Base-by-base conservation (phyloP, 2,888 invertebrate species). In the Dicranocentrus wangi region DNA sequence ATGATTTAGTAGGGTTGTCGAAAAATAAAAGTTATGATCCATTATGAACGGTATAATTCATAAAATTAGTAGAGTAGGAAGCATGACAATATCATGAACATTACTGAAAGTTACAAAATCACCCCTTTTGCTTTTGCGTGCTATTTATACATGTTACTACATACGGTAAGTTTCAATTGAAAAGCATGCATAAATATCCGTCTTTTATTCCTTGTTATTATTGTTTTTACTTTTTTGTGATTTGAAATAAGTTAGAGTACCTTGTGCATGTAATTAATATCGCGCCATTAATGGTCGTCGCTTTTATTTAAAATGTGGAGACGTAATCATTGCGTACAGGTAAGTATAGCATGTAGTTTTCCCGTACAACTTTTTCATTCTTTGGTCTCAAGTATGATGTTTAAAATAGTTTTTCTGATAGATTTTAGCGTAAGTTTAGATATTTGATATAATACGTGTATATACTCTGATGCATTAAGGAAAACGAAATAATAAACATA, bases 371-470 rank as follows among this genome's bases (percentile, higher is more conserved):
- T 15, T 47, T 15, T 47, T 47, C n/a, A 10, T n/a, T 47, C 47
- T 47, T 47, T 47, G 47, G 47, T 47, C 47, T 47, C n/a, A n/a
- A 5, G 47, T 47, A n/a, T 47, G 15, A 47, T 47, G 47, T 47
- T 47, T 47, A 10, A 47, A 3, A 3, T 47, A n/a, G 15, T 47
- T n/a, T n/a, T 15, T 47, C 15, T 10, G 13, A 47, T 10, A 47
- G 10, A n/a, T 47, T 47, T 47, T 47, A 47, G 13, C 15, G n/a
- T 47, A 47, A 15, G 13, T 39, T 13, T 5, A 39, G 13, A 39
- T 8, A 39, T 47, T 47, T 47, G 47, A 10, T 47, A n/a, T 47
- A 47, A 32, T 47, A n/a, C 47, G 47, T 47, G 47, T 47, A 32
- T 7, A 32, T 32, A n/a, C 47, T 47, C 2, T 47, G n/a, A n/a